Base-by-base conservation (phyloP, 2,888 invertebrate genomes). In the Sphecodes monilicornis region DNA sequence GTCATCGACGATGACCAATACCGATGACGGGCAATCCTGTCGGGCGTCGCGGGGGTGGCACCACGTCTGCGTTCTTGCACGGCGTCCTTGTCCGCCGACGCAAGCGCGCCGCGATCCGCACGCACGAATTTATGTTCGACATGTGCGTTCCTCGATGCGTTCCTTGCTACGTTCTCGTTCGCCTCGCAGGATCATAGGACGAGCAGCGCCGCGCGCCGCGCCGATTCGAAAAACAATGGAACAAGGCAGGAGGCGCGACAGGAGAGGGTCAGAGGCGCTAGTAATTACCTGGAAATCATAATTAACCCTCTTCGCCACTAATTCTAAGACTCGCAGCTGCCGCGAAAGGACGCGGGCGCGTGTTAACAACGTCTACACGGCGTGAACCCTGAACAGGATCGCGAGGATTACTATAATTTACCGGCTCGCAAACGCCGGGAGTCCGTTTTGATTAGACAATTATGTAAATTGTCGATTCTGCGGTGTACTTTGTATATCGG, bases 211-310 rank as follows among this genome's bases (percentile, higher is more conserved):
- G 18, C 1, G 18, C 1, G 36, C 36, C 3, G 36, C n/a, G n/a
- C n/a, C 50, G 50, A 50, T 50, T n/a, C 29, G 80, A 72, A 60
- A 74, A 75, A 50, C 68, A 36, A 68, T 22, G 10, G 39, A 66
- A 36, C 39, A 11, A 36, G 77, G 75, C 29, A 3, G 39, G 13
- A 32, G 72, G n/a, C 16, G 39, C 66, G 11, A 43, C 60, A 57
- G 86, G 89, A 89, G 85, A 86, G 80, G 85, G 87, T 79, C 74
- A 74, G 86, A 71, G 46, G 88, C 80, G 88, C 90, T 87, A 83
- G 90, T 90, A 92, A 93, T 93, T 93, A 93, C 89, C 90, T 87
- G 82, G 89, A 92, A 90, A 92, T 91, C 91, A 90, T 92, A 91
- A 92, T 92, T 92, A 66, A 66, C 50, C 66, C 66, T 39, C 10